Percentiles rank a stretch among this genome's conserved stretches.
phyloP scores from a whole-genome alignment of 2,888 invertebrate genomes.

The Griposia aprilina region DNA sequence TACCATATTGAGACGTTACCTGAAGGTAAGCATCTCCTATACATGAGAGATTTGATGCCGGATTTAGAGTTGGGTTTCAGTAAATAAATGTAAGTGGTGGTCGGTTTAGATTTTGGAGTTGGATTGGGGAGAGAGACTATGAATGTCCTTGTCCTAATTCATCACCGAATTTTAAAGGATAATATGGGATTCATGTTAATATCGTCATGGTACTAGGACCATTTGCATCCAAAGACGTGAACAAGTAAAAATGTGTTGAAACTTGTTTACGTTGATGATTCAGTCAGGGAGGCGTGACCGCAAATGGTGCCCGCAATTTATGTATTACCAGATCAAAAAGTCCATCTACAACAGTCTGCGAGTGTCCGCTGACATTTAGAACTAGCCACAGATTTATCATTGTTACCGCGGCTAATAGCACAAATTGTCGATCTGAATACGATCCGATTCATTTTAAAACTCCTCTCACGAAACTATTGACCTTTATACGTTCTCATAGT shows the following conservation, averaged over 20 bases:
- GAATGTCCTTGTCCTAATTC: neutral
- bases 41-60: constrained; percentile 50
- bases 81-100: constrained; percentile 16
- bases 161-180: neutral
- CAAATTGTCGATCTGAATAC: constrained; percentile 74
- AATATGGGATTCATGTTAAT: neutral
- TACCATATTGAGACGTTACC: constrained; percentile 68
- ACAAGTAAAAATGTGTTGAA: constrained; percentile 3
- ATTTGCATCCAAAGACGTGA: neutral
- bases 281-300: constrained; percentile 32
- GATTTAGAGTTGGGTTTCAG: constrained; percentile 37
- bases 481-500: constrained; percentile 76
- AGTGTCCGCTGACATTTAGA: constrained; percentile 72
- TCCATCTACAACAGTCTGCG: constrained; percentile 39
- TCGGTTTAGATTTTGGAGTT: neutral
- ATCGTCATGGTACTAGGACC: neutral
- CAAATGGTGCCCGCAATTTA: constrained; percentile 38
- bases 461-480: constrained; percentile 75
- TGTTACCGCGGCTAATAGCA: constrained; percentile 70
- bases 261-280: constrained; percentile 1
- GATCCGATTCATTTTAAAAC: constrained; percentile 74
- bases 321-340: constrained; percentile 38
- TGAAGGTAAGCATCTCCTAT: constrained; percentile 49
- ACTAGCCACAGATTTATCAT: constrained; percentile 68
- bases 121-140: fast-evolving